Evolutionary conservation across 2,113 vertebrate species (phyloP), one percentile per base, ranked within the genome.

Genomic region (Forbesichthys agassizii): DNA sequence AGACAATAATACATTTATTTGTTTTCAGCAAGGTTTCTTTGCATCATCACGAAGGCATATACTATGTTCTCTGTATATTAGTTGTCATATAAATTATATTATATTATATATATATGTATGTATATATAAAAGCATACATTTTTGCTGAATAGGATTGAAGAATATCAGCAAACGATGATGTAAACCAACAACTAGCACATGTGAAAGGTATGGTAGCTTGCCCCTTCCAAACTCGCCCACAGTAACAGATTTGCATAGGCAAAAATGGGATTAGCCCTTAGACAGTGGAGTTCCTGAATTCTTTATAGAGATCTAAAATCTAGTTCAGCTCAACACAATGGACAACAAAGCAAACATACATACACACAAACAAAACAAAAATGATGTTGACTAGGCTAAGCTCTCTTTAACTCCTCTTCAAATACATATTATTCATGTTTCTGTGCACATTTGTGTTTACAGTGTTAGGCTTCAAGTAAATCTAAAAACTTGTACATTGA

Each of bases 401-500:
- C 86, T 87, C 85, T 88, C 86, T 74, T 81, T 60, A 79, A 85
- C 80, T 78, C 78, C 74, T 83, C 78, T 73, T 91, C 81, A 77
- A 79, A 83, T 88, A 91, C 85, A 90, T 84, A 66, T 42, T 42
- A 42, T 78, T 88, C 71, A 77, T 88, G 82, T 87, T 79, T 88
- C 90, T 88, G 90, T 91, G 91, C 90, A 93, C 80, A 80, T 88
- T 86, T 85, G 89, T 85, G 82, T 88, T 93, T 93, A 93, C 93
- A 94, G 93, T 94, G 92, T 93, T 93, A 93, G 92, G 91, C 89
- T 93, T 94, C 93, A 94, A 94, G 92, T 93, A 94, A 86, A 90
- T 93, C 88, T 91, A 93, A 91, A 88, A 88, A 88, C 73, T 85
- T 81, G 81, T 88, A 92, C 85, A 91, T 88, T 77, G 75, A 90